A percentile compares a stretch with the other conserved stretches of the same genome.
Evolutionary conservation across 1,140 invertebrate genomes (phyloP).

Genomic region (Danaus plexippus): DNA sequence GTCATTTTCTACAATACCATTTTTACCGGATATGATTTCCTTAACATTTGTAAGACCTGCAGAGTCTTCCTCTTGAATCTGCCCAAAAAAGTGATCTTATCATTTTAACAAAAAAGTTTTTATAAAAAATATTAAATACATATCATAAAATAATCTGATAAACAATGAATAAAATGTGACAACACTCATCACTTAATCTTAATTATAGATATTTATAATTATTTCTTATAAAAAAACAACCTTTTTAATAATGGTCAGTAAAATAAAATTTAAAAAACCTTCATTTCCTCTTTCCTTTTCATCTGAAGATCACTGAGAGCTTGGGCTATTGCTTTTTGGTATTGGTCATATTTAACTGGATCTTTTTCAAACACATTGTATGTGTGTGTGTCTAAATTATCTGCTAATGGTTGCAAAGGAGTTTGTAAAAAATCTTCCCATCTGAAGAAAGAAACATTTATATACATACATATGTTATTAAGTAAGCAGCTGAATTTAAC

Average conservation of each 20-base stretch:
- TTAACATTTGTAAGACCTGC: slow-evolving; percentile 12
- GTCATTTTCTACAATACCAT: slow-evolving; percentile 16
- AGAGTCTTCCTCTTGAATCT: slow-evolving; percentile 9
- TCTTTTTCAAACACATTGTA: slow-evolving; percentile 99
- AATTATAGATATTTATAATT: no score
- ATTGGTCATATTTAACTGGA: slow-evolving; percentile 95
- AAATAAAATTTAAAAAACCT: slow-evolving; percentile 11
- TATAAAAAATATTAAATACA: neutral
- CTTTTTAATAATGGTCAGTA: neutral
- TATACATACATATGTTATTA: neutral
- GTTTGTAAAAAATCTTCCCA: slow-evolving; percentile 95
- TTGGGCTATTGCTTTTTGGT: slow-evolving; percentile 86
- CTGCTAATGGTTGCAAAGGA: slow-evolving; percentile 92
- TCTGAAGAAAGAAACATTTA: slow-evolving; percentile 66
- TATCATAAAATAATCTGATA: neutral
- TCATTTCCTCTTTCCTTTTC: slow-evolving; percentile 16
- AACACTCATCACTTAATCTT: no score
- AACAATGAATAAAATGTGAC: neutral
- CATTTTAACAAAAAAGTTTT: no score
- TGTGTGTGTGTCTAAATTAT: slow-evolving; percentile 95
- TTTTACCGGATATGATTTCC: slow-evolving; percentile 13
- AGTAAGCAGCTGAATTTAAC: neutral
- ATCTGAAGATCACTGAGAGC: slow-evolving; percentile 75
- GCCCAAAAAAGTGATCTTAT: slow-evolving; percentile 7
- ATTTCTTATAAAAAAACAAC: no score